phyloP scores from a whole-genome alignment of 1,140 invertebrate genomes.

The Doryteuthis pealeii region DNA sequence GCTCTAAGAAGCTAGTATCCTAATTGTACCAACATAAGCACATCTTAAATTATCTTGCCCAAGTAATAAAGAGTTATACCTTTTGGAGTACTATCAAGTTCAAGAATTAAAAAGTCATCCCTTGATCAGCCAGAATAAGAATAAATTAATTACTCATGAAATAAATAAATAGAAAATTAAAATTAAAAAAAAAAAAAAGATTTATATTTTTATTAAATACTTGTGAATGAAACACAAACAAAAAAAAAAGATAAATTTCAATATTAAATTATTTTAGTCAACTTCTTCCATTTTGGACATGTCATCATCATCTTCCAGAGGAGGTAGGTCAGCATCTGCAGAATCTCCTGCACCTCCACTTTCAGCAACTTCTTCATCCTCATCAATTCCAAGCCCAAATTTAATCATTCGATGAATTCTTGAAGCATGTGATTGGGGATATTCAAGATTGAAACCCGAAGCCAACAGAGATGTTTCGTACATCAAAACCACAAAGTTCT shows the following conservation, averaged over 20 bases:
- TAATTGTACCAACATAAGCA: too few species aligned
- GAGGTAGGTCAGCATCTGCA: slow-evolving; percentile 71
- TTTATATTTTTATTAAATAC: not conserved
- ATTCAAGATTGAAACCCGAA: slow-evolving; percentile 57
- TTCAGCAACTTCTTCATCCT: slow-evolving; percentile 80
- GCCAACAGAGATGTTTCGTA: slow-evolving; percentile 60
- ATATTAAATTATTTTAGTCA: slow-evolving; percentile 73
- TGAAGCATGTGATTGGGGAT: slow-evolving; percentile 61
- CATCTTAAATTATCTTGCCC: too few species aligned
- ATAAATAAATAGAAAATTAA: too few species aligned
- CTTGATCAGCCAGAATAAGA: too few species aligned
- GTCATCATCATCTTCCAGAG: slow-evolving; percentile 81
- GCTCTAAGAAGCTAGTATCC: too few species aligned
- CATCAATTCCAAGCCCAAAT: slow-evolving; percentile 88
- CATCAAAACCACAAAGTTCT: slow-evolving; percentile 58
- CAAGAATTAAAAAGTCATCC: too few species aligned
- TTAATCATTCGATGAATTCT: slow-evolving; percentile 87
- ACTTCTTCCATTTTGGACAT: slow-evolving; percentile 98
- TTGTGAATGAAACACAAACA: too few species aligned
- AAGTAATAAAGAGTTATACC: too few species aligned
- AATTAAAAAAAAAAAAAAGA: too few species aligned
- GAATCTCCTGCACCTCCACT: slow-evolving; percentile 63
- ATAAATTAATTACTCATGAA: too few species aligned
- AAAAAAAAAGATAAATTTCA: too few species aligned
- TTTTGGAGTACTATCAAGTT: too few species aligned